Conservation (phyloP, 2,797 vertebrate genomes). For the Channa striata region DNA sequence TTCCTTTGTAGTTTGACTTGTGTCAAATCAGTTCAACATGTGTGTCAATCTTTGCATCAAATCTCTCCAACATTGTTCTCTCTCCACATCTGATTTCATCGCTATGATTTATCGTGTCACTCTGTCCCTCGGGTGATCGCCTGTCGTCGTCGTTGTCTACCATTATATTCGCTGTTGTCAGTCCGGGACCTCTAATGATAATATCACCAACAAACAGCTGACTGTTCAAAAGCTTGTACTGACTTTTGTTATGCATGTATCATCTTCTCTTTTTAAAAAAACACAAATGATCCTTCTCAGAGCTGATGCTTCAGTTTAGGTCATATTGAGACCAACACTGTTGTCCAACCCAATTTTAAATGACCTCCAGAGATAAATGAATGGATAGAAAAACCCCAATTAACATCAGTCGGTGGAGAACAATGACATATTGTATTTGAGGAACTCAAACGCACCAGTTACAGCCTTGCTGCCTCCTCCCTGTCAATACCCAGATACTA, state of each 20-base stretch:
- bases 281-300: constrained; percentile 30
- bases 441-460: constrained; percentile 47
- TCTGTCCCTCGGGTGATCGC: constrained; percentile 18
- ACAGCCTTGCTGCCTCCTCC: constrained; percentile 15
- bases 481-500: constrained; percentile 55
- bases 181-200: constrained; percentile 36
- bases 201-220: constrained; percentile 42
- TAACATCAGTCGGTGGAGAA: constrained; percentile 56
- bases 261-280: constrained; percentile 11
- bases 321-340: constrained; percentile 45
- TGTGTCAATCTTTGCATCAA: constrained; percentile 20
- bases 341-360: constrained; percentile 54
- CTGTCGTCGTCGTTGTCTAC: constrained; percentile 49
- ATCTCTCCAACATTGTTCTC: constrained; percentile 33
- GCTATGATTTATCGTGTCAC: constrained; percentile 47
- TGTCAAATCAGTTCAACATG: constrained; percentile 48
- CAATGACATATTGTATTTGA: constrained; percentile 69
- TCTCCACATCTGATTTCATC: constrained; percentile 32
- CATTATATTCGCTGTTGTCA: constrained; percentile 54
- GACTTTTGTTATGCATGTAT: not conserved
- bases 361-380: constrained; percentile 67
- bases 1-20: constrained; percentile 11
- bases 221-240: constrained; percentile 40
- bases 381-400: constrained; percentile 63
- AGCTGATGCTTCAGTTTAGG: constrained; percentile 57